Base-by-base conservation (phyloP, 2,888 invertebrate species). In the Cephonodes hylas region DNA sequence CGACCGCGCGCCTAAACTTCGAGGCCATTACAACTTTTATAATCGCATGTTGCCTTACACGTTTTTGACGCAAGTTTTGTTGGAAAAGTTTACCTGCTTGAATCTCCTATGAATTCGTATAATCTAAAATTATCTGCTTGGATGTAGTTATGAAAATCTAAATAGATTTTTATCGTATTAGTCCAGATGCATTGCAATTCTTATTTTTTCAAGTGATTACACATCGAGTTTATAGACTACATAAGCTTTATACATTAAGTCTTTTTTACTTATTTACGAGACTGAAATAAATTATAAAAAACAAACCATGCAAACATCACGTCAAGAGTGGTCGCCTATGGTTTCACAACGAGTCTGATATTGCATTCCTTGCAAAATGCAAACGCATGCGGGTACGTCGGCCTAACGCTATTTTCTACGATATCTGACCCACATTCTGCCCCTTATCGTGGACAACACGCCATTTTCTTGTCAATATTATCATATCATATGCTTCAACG, bases 391-490 rank as follows among this genome's bases (percentile, higher is more conserved):
- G 65, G 66, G 73, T 66, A 74, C 70, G 60, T 70, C 71, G 70
- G 66, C 66, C 71, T 78, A 75, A 70, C 70, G 76, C 73, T 80
- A 81, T 83, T 79, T 70, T 80, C 80, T 74, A 72, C 71, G 74
- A 73, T 78, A 80, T 79, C 75, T 89, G 88, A 86, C 89, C 89
- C 75, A 89, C 77, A 84, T 88, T 76, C 64, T 64, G 45, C 60
- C 71, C 60, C 71, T 83, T 88, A 88, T 88, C 88, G 70, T 66
- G 59, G 61, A 65, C 66, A 63, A 61, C 64, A 71, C 79, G 79
- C 84, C 81, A 83, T 80, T 72, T 77, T 81, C 78, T 74, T 74
- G 76, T 78, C 74, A 68, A 48, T 66, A 65, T 65, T 76, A 77
- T 75, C 73, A 61, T 63, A 69, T 69, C 60, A 64, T 68, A 48